These are phyloP conservation scores for Ursus arctos DNA, from an alignment of 2,113 vertebrate genomes.

Conservation along the genomic window DNA sequence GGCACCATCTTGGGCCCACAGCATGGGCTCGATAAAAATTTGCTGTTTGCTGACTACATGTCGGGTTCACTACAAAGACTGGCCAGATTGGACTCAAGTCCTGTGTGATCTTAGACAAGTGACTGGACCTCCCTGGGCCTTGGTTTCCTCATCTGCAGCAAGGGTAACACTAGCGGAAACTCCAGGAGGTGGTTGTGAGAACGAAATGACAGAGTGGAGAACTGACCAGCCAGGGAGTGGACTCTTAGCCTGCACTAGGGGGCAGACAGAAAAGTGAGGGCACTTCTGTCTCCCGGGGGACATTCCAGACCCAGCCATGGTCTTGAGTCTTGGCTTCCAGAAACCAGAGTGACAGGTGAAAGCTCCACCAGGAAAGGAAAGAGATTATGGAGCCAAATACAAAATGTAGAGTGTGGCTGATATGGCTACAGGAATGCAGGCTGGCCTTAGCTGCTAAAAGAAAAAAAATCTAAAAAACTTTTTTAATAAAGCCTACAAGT, in stretches of 20 bases:
- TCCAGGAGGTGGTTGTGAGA: background rate
- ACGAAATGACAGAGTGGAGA: background rate
- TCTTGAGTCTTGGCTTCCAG: background rate
- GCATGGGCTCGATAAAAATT: background rate
- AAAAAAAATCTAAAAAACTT: slow-evolving; percentile 82
- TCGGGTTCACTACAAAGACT: background rate
- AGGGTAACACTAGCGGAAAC: background rate
- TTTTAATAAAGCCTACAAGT: slow-evolving; percentile 90
- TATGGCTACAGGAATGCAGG: background rate
- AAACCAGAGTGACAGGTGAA: background rate
- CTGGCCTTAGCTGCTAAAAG: slow-evolving; percentile 55
- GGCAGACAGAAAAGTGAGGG: background rate
- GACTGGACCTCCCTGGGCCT: background rate
- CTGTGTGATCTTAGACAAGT: background rate
- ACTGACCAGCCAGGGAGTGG: background rate
- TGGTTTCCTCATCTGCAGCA: background rate
- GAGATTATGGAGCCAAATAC: slow-evolving; percentile 19
- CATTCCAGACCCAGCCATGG: background rate
- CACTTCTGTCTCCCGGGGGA: background rate
- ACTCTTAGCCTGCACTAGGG: background rate
- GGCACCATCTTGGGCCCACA: background rate
- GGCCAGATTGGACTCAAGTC: background rate
- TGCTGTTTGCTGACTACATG: background rate
- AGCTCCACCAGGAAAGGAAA: background rate
- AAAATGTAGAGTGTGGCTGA: slow-evolving; percentile 7